phyloP scores from a whole-genome alignment of 2,797 vertebrate genomes.

The Cryptoblepharus egeriae region DNA sequence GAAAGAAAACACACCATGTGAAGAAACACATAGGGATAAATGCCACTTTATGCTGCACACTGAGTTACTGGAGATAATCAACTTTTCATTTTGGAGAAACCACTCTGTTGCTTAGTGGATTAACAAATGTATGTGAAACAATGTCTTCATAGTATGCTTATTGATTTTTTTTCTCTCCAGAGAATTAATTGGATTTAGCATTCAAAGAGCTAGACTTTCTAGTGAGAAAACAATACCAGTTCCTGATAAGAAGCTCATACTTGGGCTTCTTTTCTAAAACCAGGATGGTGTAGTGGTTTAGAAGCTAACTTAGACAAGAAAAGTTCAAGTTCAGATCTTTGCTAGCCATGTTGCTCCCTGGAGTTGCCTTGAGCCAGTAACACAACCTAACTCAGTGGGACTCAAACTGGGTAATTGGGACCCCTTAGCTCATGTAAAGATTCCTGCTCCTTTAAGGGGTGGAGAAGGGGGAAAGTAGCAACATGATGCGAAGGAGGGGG shows the following conservation, averaged over 20 bases:
- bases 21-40: not conserved
- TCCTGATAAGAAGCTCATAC: conserved; percentile 72
- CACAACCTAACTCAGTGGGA: too few relatives aligned
- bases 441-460: too few relatives aligned
- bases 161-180: not conserved
- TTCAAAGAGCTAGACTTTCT: not conserved
- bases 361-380: too few relatives aligned
- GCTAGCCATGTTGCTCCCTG: too few relatives aligned
- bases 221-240: conserved; percentile 73
- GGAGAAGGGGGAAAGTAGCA: too few relatives aligned
- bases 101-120: not conserved
- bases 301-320: too few relatives aligned
- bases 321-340: too few relatives aligned
- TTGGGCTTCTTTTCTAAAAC: conserved; percentile 66
- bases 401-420: too few relatives aligned
- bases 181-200: not conserved
- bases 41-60: not conserved
- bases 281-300: too few relatives aligned
- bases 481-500: too few relatives aligned
- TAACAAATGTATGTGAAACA: not conserved
- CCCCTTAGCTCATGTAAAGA: too few relatives aligned
- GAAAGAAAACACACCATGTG: too few relatives aligned
- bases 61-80: not conserved
- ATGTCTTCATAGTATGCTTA: not conserved
- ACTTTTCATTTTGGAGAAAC: conserved; percentile 1